Conservation (phyloP, 2,888 invertebrate species). For the Caenorhabditis sp. region DNA sequence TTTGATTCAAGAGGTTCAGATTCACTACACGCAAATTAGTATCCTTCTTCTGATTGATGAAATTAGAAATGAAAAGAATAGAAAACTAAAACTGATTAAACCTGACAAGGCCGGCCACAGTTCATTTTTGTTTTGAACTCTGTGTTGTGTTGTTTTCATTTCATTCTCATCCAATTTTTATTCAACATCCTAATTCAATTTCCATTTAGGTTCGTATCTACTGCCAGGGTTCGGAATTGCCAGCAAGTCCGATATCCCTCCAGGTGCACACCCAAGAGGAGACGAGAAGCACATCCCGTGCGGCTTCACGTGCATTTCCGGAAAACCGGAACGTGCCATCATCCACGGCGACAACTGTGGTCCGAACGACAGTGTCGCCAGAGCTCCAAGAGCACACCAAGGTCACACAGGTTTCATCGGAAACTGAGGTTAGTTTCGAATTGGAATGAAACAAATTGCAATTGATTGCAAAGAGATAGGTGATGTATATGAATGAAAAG, state of each 20-base stretch:
- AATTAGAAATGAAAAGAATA: conserved; percentile 34
- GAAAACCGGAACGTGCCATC: conserved; percentile 50
- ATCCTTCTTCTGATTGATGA: no score
- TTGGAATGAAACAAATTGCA: no score
- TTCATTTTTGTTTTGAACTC: conserved; percentile 22
- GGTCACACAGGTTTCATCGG: conserved; percentile 38
- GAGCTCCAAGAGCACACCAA: conserved; percentile 15
- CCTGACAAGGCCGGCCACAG: no score
- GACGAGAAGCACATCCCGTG: conserved; percentile 65
- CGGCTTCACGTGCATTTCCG: conserved; percentile 56
- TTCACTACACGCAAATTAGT: no score
- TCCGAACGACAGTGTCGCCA: conserved; percentile 41
- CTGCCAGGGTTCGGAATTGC: conserved; percentile 79
- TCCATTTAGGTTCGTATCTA: conserved; percentile 81
- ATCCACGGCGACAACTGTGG: conserved; percentile 45
- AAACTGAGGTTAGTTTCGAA: conserved; percentile 63
- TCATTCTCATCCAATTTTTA: not conserved
- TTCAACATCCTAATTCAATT: conserved; percentile 6
- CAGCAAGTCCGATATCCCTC: conserved; percentile 78
- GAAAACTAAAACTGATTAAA: no score
- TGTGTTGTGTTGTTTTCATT: conserved; percentile 1
- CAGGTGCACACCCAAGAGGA: conserved; percentile 74
- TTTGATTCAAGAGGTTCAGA: no score
- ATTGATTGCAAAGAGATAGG: no score
- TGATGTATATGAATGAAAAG: not conserved